phyloP scores from a whole-genome alignment of 2,888 invertebrate genomes.

The Scaptomyza reducta region DNA sequence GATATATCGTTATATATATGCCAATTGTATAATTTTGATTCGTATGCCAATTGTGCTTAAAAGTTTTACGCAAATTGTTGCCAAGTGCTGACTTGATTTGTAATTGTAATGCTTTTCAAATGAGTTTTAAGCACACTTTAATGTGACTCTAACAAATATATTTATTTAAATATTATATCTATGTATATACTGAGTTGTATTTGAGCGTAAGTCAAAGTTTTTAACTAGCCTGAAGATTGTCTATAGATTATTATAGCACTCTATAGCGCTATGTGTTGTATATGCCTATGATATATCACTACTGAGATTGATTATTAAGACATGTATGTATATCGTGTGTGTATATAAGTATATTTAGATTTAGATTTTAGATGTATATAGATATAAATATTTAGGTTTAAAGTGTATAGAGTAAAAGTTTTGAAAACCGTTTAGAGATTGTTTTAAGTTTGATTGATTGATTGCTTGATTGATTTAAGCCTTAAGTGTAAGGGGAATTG shows the following conservation, averaged over 20 bases:
- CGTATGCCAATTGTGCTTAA: slow-evolving; percentile 61
- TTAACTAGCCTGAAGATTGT: slow-evolving; percentile 35
- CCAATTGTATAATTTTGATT: slow-evolving; percentile 55
- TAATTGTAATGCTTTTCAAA: neutral
- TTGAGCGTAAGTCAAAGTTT: slow-evolving; percentile 51
- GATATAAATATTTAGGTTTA: slow-evolving; percentile 24
- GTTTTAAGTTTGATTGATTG: slow-evolving; percentile 61
- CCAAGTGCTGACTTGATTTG: slow-evolving; percentile 31
- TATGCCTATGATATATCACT: slow-evolving; percentile 59
- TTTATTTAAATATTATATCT: slow-evolving; percentile 2
- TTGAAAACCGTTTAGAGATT: slow-evolving; percentile 68
- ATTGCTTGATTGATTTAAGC: slow-evolving; percentile 62
- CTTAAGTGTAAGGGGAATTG: slow-evolving; percentile 52
- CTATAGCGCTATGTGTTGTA: slow-evolving; percentile 33
- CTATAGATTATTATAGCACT: slow-evolving; percentile 25
- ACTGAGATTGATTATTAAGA: slow-evolving; percentile 63
- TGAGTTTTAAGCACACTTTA: no score
- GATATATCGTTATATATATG: slow-evolving; percentile 43
- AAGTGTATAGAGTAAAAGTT: slow-evolving; percentile 51
- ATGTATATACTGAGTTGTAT: slow-evolving; percentile 30
- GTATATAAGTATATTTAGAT: slow-evolving; percentile 27
- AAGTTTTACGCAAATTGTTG: slow-evolving; percentile 78
- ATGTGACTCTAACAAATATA: slow-evolving; percentile 18
- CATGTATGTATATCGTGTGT: slow-evolving; percentile 36
- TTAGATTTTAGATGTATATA: slow-evolving; percentile 31